Evolutionary conservation across 2,113 vertebrate genomes (phyloP).

Genomic region (Lophura nycthemera): DNA sequence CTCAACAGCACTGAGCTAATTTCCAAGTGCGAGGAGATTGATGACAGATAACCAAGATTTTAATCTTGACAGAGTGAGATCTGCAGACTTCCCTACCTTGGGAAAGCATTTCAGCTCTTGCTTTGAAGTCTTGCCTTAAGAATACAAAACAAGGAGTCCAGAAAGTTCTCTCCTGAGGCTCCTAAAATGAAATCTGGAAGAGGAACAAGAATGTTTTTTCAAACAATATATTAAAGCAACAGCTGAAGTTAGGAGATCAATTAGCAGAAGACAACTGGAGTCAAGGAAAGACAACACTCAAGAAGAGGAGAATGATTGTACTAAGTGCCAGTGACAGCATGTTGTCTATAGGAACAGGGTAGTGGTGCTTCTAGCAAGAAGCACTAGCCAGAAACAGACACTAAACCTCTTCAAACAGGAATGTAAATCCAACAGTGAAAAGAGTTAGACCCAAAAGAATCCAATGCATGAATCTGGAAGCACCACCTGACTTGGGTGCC

Average conservation of each 20-base stretch:
- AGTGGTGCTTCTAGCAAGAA: neutral
- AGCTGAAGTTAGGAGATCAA: neutral
- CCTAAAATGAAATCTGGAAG: neutral
- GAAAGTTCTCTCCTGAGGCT: neutral
- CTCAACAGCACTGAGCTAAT: conserved; percentile 10
- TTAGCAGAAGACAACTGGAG: neutral
- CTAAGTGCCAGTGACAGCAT: neutral
- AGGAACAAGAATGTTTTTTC: neutral
- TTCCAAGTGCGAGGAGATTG: neutral
- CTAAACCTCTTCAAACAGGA: neutral
- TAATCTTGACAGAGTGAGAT: neutral
- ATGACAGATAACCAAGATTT: conserved; percentile 13
- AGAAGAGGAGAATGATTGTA: neutral
- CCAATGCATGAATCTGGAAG: neutral
- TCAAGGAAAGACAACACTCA: neutral
- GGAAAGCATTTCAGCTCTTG: neutral
- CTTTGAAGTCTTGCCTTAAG: conserved; percentile 33
- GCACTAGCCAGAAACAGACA: neutral
- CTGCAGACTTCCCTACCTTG: neutral
- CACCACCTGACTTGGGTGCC: accelerated
- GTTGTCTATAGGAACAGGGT: accelerated
- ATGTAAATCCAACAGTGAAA: neutral
- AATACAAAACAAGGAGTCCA: conserved; percentile 14
- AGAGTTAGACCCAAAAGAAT: neutral
- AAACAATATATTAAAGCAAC: neutral